Evolutionary conservation across 2,113 vertebrate genomes (phyloP).

Genomic region (Equus przewalskii): DNA sequence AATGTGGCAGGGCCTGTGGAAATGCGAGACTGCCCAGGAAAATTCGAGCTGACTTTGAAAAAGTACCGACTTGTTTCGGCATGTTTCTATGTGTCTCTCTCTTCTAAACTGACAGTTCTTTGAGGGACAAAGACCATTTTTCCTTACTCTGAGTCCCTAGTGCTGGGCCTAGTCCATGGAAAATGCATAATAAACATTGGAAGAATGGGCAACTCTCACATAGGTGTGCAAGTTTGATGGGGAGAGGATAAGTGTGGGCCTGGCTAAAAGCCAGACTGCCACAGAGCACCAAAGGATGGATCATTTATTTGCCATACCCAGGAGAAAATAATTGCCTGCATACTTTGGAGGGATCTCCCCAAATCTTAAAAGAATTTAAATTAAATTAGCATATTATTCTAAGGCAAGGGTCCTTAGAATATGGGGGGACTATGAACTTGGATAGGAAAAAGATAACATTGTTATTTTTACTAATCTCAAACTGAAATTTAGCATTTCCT

Average conservation of each 20-base stretch:
- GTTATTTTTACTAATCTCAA: not conserved
- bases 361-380: not conserved
- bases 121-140: not conserved
- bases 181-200: not conserved
- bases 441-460: not conserved
- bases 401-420: not conserved
- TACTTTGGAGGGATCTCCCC: not conserved
- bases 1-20: not conserved
- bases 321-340: not conserved
- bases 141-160: not conserved
- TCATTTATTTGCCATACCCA: not conserved
- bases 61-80: not conserved
- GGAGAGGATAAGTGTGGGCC: not conserved
- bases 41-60: not conserved
- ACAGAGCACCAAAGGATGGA: not conserved
- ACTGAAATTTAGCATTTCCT: slow-evolving; percentile 2
- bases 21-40: not conserved
- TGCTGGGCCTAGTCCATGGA: not conserved
- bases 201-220: not conserved
- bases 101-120: not conserved
- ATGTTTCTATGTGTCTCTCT: not conserved
- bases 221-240: not conserved
- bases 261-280: not conserved
- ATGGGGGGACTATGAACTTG: not conserved
- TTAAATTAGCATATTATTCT: not conserved